Evolutionary conservation across 2,888 invertebrate species (phyloP), one percentile per base, ranked within the genome.

Genomic region (Drosophila antonietae): DNA sequence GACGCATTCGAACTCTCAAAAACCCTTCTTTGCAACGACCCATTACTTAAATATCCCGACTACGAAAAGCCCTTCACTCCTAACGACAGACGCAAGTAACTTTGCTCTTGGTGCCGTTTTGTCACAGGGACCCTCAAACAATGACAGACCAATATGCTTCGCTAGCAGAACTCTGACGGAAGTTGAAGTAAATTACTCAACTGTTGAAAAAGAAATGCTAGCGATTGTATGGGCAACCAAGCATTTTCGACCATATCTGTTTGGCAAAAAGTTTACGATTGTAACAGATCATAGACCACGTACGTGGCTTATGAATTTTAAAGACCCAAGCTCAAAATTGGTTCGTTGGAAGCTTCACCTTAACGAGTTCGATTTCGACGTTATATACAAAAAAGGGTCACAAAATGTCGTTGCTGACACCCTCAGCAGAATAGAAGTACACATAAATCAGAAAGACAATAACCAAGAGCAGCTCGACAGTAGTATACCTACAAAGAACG

Each of bases 221-320:
- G 39, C 39, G 5, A 39, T 39, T 14, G 15, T 39, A 7, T 39
- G 39, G 39, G 15, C 39, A n/a, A n/a, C n/a, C n/a, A 41, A 41
- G n/a, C n/a, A 41, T n/a, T 41, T 41, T 6, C n/a, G n/a, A 0
- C 41, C 41, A 8, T 41, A n/a, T 9, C n/a, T n/a, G 8, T 41
- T n/a, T n/a, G 41, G 41, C 41, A n/a, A 41, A 41, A 41, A 41
- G 41, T 41, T 41, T n/a, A 41, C n/a, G n/a, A 41, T 41, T 7
- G 1, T 41, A 41, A 41, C 41, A 41, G 41, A 41, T n/a, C 41
- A 41, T n/a, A 41, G n/a, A 9, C n/a, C 41, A 3, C 28, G 6
- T 6, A 28, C 28, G 28, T 28, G 28, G 28, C 28, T 28, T 28
- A 28, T 28, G 28, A 28, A 28, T 6, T 28, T 28, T 28, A 28